A percentile compares a stretch with the other conserved stretches of the same genome.
These are phyloP conservation scores for Seira ritae DNA, from an alignment of 2,888 invertebrate genomes.

Conservation along the genomic window DNA sequence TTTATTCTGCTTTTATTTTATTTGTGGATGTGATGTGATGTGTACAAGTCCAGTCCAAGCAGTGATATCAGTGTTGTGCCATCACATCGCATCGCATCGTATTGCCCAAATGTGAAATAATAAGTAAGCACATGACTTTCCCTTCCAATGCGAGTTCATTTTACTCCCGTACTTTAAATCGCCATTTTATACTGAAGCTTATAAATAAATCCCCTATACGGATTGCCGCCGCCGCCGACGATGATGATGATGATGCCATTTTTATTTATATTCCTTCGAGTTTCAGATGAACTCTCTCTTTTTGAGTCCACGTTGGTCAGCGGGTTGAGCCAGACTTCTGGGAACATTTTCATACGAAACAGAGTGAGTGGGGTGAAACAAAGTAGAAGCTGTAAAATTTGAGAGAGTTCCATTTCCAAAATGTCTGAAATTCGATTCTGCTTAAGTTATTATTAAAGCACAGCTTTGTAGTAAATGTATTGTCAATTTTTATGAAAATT, in stretches of 20 bases:
- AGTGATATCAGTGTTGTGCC: neutral
- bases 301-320: no score
- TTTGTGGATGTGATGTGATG: neutral
- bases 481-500: no score
- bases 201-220: constrained; percentile 3
- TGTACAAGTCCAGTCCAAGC: neutral
- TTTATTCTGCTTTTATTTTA: constrained; percentile 23
- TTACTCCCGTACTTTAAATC: neutral
- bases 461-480: no score
- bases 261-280: no score
- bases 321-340: no score
- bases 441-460: no score
- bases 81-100: constrained; percentile 4
- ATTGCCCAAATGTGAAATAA: constrained; percentile 5
- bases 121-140: neutral
- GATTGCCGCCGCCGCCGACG: neutral
- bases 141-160: neutral
- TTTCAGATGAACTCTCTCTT: no score
- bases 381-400: no score
- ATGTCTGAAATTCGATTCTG: no score
- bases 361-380: no score
- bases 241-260: neutral
- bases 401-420: no score
- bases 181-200: neutral
- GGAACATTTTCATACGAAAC: no score